Evolutionary conservation across 92 coral and sea anemone genomes (phyloP).

Genomic region (Porites rus): DNA sequence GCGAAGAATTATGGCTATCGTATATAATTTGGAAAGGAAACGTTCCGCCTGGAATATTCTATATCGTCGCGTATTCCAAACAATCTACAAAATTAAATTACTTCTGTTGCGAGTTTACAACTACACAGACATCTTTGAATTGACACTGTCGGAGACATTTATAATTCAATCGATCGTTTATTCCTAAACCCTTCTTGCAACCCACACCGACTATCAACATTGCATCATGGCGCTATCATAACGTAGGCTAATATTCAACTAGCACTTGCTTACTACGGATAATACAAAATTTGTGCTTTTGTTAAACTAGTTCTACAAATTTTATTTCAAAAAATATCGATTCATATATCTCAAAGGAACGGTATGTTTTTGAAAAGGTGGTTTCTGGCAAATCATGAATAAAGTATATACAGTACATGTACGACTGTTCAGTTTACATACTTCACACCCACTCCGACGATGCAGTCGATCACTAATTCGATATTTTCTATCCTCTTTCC

Average conservation of each 20-base stretch:
- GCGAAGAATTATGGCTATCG: not conserved
- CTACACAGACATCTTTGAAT: not conserved
- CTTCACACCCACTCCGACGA: constrained; percentile 8
- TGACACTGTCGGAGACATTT: not conserved
- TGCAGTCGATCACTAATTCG: not conserved
- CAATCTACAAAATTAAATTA: not conserved
- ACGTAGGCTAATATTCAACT: not conserved
- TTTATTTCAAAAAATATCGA: constrained; percentile 67
- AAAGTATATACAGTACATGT: not conserved
- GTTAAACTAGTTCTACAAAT: constrained; percentile 55
- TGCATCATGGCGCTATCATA: no score
- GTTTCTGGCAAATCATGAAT: constrained; percentile 1
- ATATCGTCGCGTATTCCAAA: not conserved
- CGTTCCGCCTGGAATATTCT: not conserved
- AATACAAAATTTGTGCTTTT: constrained; percentile 42
- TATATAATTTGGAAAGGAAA: not conserved
- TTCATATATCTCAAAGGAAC: constrained; percentile 22
- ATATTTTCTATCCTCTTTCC: not conserved
- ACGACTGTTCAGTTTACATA: constrained; percentile 32
- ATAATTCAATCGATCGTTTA: no score
- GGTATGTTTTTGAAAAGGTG: constrained; percentile 14
- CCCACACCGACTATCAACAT: no score
- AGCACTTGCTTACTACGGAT: not conserved
- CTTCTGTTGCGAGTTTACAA: not conserved
- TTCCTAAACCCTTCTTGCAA: no score